Evolutionary conservation across 2,113 vertebrate genomes (phyloP).

Genomic region (Saccopteryx leptura): DNA sequence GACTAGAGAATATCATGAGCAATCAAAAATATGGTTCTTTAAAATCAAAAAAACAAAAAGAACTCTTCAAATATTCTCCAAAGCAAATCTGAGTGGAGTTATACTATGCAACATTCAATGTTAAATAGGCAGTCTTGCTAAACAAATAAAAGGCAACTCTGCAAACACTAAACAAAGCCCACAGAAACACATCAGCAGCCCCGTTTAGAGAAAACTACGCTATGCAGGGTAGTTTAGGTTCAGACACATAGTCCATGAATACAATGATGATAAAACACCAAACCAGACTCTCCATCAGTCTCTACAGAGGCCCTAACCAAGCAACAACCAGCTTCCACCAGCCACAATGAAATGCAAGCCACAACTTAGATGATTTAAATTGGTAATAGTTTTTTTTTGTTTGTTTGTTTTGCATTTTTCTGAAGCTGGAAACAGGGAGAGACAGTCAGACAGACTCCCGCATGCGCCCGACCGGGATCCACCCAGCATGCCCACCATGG

Average conservation of each 20-base stretch:
- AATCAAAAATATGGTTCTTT: constrained; percentile 48
- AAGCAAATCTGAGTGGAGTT: background rate
- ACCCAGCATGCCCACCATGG: too few species aligned
- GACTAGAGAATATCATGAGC: background rate
- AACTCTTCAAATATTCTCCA: constrained; percentile 40
- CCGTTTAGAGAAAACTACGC: background rate
- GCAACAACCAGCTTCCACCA: background rate
- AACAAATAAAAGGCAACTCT: background rate
- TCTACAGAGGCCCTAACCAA: background rate
- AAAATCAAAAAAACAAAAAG: background rate
- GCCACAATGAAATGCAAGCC: constrained; percentile 1
- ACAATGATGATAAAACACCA: background rate
- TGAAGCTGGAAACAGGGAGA: too few species aligned
- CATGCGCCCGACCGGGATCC: too few species aligned
- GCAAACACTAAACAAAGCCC: background rate
- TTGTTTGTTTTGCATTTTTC: too few species aligned
- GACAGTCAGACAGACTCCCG: too few species aligned
- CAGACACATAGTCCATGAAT: background rate
- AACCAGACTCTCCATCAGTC: background rate
- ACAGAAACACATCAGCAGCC: background rate
- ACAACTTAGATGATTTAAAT: constrained; percentile 18
- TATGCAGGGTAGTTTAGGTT: background rate
- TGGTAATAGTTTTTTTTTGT: constrained; percentile 34
- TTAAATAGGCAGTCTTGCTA: background rate
- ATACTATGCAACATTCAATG: background rate